Base-by-base conservation (phyloP, 2,113 vertebrate genomes). In the Lanius collurio region DNA sequence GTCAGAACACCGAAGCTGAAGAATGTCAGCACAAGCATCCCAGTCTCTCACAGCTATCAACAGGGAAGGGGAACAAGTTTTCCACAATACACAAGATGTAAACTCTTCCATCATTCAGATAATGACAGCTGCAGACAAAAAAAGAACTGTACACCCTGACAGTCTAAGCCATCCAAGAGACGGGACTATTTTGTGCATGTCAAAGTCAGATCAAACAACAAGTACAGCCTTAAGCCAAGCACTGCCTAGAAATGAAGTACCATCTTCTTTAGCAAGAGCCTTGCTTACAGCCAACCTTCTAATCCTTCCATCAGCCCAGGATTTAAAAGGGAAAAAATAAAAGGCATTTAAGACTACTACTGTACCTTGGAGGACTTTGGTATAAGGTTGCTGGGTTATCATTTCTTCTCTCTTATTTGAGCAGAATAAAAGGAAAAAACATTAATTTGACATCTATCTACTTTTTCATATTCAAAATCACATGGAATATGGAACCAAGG, bases 91-190 rank as follows among this genome's bases (percentile, higher is more conserved):
- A 63, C 3, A 88, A 88, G 71, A 50, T 77, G 63, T 53, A 93
- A 93, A 93, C 67, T 88, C 67, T 64, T 87, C 88, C 71, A 92
- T 97, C 90, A 69, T 59, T 92, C 70, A 86, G 46, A 59, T 30
- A 69, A 93, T 85, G 90, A 94, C 96, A 97, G 85, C 63, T 86
- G 68, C 71, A 93, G 92, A 86, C 75, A 88, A 65, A 94, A 90
- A 83, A 91, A 90, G 44, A 91, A 82, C 78, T 41, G 33, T 39
- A 80, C 0, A 0, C 39, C 67, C 52, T 1, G 3, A 24, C 30
- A 62, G 42, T 11, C 67, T 59, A 83, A 87, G 55, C 46, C 84
- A 83, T 33, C 53, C 57, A 50, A 90, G 47, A 88, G 70, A 63
- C 30, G 59, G 50, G 50, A 73, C 50, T 65, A 24, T 55, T 82